A percentile compares a stretch with the other conserved stretches of the same genome.
Conservation (phyloP, 1,140 invertebrate species). For the Anagrus nilaparvatae region DNA sequence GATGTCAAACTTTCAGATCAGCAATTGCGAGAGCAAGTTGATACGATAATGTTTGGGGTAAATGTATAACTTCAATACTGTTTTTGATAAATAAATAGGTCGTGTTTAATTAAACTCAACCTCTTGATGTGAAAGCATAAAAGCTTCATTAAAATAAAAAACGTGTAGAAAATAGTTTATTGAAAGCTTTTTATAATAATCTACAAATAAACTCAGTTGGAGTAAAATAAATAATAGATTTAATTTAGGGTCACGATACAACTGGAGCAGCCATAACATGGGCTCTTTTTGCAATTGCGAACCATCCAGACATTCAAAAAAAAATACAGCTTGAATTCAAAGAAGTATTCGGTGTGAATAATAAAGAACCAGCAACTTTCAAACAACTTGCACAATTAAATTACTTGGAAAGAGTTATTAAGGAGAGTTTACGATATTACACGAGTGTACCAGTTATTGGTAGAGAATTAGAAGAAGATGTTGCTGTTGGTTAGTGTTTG, state of each 20-base stretch:
- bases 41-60: no score
- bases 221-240: no score
- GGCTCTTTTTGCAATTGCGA: conserved; percentile 37
- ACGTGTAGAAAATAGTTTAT: no score
- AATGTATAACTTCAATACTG: no score
- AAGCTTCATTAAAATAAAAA: no score
- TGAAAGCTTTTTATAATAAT: no score
- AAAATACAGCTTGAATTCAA: conserved; percentile 53
- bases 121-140: no score
- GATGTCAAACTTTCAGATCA: no score
- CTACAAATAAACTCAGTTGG: no score
- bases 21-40: no score
- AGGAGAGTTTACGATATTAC: conserved; percentile 49
- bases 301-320: conserved; percentile 47
- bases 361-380: conserved; percentile 26
- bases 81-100: no score
- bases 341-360: conserved; percentile 41
- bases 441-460: conserved; percentile 52
- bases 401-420: conserved; percentile 55
- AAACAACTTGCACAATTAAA: conserved; percentile 43
- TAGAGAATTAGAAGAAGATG: conserved; percentile 44
- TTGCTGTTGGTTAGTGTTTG: conserved; percentile 41
- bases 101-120: no score
- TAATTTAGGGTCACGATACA: conserved; percentile 51
- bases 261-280: conserved; percentile 49